Evolutionary conservation across 2,797 vertebrate genomes (phyloP), one percentile per base, ranked within the genome.

Genomic region (Phrynocephalus vlangalii): DNA sequence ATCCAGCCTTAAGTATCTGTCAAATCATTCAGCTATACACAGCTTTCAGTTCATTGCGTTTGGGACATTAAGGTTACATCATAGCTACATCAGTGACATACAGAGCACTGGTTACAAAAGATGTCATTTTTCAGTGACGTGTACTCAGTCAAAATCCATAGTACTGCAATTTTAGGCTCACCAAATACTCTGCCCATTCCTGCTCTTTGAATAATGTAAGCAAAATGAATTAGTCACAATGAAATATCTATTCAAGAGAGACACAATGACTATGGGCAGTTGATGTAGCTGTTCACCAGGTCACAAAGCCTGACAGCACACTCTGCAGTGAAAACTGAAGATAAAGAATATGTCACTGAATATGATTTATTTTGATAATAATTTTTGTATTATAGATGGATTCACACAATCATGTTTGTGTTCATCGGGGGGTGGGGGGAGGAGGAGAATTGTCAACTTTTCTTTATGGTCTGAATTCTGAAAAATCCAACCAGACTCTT

Each of bases 271-370:
- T 13, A 67, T 89, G 63, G 84, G 84, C 3, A 88, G 30, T 48
- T 56, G 24, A 89, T 87, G 60, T 91, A 76, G 72, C 5, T 86
- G 76, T 70, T 11, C 87, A 90, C 60, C 63, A 91, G 79, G 87
- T 68, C 9, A 84, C 3, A 30, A 83, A 50, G 1, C 48, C 86
- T 5, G 22, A 8, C 0, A 87, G n/a, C 22, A 83, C 0, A 0
- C 30, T 48, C 22, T 82, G 50, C 82, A 3, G 22, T 18, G 76
- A 78, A 30, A 77, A 44, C n/a, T 78, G 66, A 33, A 86, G 24
- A 38, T 22, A 90, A 85, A 79, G 68, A 84, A 30, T 0, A 50
- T 83, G 79, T 79, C 79, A 20, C 5, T 71, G 77, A 90, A 75
- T 20, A 24, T 0, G 0, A 13, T 85, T 73, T 67, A 86, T 70